Percentiles rank a stretch among this genome's conserved stretches.
These are phyloP conservation scores for Malthinus seriepunctatus DNA, from an alignment of 2,888 invertebrate genomes.

Conservation along the genomic window DNA sequence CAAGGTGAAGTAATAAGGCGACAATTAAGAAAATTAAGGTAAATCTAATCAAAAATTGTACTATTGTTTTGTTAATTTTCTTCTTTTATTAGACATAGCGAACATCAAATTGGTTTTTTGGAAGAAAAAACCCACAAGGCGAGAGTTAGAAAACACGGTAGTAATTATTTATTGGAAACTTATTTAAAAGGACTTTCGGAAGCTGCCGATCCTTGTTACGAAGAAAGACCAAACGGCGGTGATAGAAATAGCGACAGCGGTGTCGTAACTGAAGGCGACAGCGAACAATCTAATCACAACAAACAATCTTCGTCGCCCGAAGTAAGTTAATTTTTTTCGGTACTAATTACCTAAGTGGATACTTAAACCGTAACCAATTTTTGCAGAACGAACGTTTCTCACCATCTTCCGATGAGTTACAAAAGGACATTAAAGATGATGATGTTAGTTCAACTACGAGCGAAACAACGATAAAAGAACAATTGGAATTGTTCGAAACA, in stretches of 20 bases:
- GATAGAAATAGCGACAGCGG: slow-evolving; percentile 74
- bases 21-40: slow-evolving; percentile 54
- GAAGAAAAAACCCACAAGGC: slow-evolving; percentile 78
- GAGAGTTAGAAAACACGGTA: slow-evolving; percentile 74
- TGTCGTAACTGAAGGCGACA: slow-evolving; percentile 69
- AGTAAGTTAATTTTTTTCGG: slow-evolving; percentile 31
- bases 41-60: slow-evolving; percentile 9
- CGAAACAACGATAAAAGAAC: slow-evolving; percentile 62
- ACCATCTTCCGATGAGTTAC: slow-evolving; percentile 51
- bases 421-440: slow-evolving; percentile 48
- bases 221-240: slow-evolving; percentile 52
- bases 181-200: slow-evolving; percentile 66
- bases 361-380: too few species aligned
- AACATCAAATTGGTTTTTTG: slow-evolving; percentile 76
- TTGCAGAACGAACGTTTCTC: slow-evolving; percentile 47
- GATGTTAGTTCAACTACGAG: slow-evolving; percentile 55
- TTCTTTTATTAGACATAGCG: slow-evolving; percentile 53
- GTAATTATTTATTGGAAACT: slow-evolving; percentile 78
- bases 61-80: background rate
- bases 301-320: slow-evolving; percentile 45
- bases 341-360: background rate
- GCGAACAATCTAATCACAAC: slow-evolving; percentile 52
- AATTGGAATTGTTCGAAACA: slow-evolving; percentile 74
- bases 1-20: slow-evolving; percentile 64
- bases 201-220: slow-evolving; percentile 50